Conservation (phyloP, 53 echinoderm and acorn worm genomes). For the Luidia sarsii region DNA sequence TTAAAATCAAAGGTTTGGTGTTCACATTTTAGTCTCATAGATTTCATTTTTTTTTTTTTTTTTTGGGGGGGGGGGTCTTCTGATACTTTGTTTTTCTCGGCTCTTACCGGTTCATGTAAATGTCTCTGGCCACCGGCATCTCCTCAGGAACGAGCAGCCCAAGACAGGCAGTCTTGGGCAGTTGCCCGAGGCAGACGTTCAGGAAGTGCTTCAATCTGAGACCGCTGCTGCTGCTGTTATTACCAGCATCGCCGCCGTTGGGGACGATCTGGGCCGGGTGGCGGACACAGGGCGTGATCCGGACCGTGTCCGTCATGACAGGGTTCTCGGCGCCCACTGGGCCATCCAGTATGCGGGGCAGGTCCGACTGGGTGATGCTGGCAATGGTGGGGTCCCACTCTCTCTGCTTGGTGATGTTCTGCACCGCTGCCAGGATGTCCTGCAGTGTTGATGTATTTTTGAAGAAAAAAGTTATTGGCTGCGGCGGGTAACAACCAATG, state of each 20-base stretch:
- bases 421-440: constrained; percentile 74
- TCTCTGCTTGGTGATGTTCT: constrained; percentile 63
- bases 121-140: neutral
- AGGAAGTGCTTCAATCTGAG: neutral
- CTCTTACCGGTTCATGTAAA: constrained; percentile 3
- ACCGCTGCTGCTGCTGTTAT: neutral
- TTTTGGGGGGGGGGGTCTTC: too few species aligned
- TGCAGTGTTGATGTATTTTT: constrained; percentile 14
- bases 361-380: constrained; percentile 54
- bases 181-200: neutral
- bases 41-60: too few species aligned
- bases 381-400: constrained; percentile 76
- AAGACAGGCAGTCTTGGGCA: neutral
- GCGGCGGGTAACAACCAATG: too few species aligned
- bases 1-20: too few species aligned
- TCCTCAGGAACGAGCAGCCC: neutral
- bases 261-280: neutral
- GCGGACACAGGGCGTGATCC: constrained; percentile 43
- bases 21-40: too few species aligned
- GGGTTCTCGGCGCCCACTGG: constrained; percentile 51
- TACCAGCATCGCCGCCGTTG: neutral
- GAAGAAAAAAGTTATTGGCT: too few species aligned
- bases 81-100: too few species aligned
- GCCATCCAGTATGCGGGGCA: constrained; percentile 52
- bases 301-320: constrained; percentile 69